Base-by-base conservation (phyloP, 1,140 invertebrate species). In the Brachionus calyciflorus region DNA sequence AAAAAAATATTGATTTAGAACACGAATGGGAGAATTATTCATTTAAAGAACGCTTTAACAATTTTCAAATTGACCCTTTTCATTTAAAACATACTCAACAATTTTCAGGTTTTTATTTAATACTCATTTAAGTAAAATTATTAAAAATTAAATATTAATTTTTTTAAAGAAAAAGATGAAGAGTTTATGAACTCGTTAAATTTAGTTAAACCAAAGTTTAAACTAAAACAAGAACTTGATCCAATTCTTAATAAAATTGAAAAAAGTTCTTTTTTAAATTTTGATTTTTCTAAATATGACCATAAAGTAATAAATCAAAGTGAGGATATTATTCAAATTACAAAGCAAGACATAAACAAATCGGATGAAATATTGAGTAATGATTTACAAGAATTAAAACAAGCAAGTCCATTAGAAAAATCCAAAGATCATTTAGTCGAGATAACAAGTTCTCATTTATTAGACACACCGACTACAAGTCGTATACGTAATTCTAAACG, bases 261-360 rank as follows among this genome's bases (percentile, higher is more conserved):
- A 51, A 51, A 51, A n/a, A n/a, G n/a, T n/a, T n/a, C n/a, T n/a
- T n/a, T n/a, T n/a, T 51, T 51, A 7, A 10, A 51, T 26, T 55
- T 55, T 55, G 24, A 55, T 26, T 55, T 55, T 55, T 55, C 51
- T 10, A 55, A 55, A 55, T 55, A 24, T 26, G 30, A 55, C 10
- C 9, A 9, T 10, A 21, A 28, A 5, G 19, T 55, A 9, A n/a
- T n/a, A n/a, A n/a, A n/a, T 28, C 51, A 2, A n/a, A 55, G 21
- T 55, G 51, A 10, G 26, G 24, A 7, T 55, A 28, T 55, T 55
- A n/a, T n/a, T n/a, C n/a, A n/a, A n/a, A n/a, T n/a, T n/a, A n/a
- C n/a, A n/a, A n/a, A n/a, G n/a, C n/a, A n/a, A n/a, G 24, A 10
- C 51, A 55, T 37, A 37, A 37, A 37, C 33, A 37, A 37, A 3